Base-by-base conservation (phyloP, 2,888 invertebrate species). In the Tanytarsus gracilentus region DNA sequence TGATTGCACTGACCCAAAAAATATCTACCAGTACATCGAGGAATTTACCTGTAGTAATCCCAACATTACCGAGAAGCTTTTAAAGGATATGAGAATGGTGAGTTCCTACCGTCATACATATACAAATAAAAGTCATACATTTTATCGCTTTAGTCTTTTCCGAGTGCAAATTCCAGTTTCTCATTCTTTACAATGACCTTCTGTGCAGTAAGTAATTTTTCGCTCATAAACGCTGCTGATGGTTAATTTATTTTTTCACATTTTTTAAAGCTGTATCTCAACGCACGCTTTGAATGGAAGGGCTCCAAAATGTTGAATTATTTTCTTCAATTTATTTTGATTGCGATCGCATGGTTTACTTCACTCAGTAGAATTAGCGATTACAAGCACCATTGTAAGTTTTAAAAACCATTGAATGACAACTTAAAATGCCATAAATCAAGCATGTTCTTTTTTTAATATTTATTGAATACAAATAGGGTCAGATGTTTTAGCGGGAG, bases 81-180 rank as follows among this genome's bases (percentile, higher is more conserved):
- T 86, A 65, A 87, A 86, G 68, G 88, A 88, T 72, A 79, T 86
- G 77, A 80, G 86, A 67, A 79, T 93, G n/a, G n/a, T n/a, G n/a
- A n/a, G 63, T n/a, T n/a, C n/a, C n/a, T n/a, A n/a, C n/a, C n/a
- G n/a, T n/a, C n/a, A n/a, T n/a, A n/a, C n/a, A n/a, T n/a, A n/a
- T n/a, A n/a, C n/a, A n/a, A n/a, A n/a, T n/a, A n/a, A n/a, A n/a
- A n/a, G n/a, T n/a, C n/a, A n/a, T n/a, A n/a, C n/a, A n/a, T n/a
- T n/a, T n/a, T n/a, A n/a, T n/a, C n/a, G n/a, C n/a, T n/a, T n/a
- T n/a, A n/a, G n/a, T 93, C 93, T 25, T 94, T 94, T 75, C 92
- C 92, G 61, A 93, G 92, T 64, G 93, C 93, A 18, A 93, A 93
- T 74, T 88, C 93, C 16, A 91, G 91, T n/a, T 92, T 92, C 77